A percentile compares a stretch with the other conserved stretches of the same genome.
These are phyloP conservation scores for Harpegnathos saltator DNA, from an alignment of 1,140 invertebrate genomes.

Conservation along the genomic window DNA sequence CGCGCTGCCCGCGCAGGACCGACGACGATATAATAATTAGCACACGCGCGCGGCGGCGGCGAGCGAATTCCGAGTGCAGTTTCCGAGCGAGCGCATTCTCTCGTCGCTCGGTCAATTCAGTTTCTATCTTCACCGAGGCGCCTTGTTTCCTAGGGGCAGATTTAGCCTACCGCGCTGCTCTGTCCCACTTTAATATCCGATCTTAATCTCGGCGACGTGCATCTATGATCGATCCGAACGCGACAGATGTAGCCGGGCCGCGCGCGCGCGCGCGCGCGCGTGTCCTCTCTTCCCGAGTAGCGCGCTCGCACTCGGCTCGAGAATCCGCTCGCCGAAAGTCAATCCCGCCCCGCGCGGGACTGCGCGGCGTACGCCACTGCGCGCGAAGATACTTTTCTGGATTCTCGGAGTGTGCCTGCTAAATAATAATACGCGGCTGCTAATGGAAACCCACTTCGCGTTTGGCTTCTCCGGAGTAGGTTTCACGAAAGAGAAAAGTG, in stretches of 20 bases:
- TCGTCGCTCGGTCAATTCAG: constrained; percentile 24
- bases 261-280: too few relatives aligned
- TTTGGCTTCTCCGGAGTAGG: constrained; percentile 70
- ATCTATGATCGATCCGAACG: background rate
- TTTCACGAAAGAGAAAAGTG: constrained; percentile 73
- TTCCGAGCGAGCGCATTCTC: constrained; percentile 22
- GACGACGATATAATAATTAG: constrained; percentile 25
- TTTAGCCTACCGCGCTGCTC: constrained; percentile 32
- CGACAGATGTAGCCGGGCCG: background rate
- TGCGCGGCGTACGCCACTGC: constrained; percentile 42
- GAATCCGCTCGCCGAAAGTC: too few relatives aligned
- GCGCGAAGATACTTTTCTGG: constrained; percentile 67
- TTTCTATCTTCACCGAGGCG: background rate
- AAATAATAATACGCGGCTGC: constrained; percentile 74
- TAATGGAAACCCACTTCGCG: constrained; percentile 75
- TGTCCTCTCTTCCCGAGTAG: too few relatives aligned
- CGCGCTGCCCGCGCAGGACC: too few relatives aligned
- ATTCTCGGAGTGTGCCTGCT: constrained; percentile 64
- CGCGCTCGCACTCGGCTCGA: too few relatives aligned
- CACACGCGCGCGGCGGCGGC: background rate
- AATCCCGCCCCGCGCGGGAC: background rate
- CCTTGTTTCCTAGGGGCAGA: constrained; percentile 18
- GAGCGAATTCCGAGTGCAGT: too few relatives aligned
- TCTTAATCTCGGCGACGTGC: constrained; percentile 25
- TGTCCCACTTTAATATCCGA: constrained; percentile 27